Evolutionary conservation across 2,797 vertebrate species (phyloP), one percentile per base, ranked within the genome.

Genomic region (Phyllotis vaccarum): DNA sequence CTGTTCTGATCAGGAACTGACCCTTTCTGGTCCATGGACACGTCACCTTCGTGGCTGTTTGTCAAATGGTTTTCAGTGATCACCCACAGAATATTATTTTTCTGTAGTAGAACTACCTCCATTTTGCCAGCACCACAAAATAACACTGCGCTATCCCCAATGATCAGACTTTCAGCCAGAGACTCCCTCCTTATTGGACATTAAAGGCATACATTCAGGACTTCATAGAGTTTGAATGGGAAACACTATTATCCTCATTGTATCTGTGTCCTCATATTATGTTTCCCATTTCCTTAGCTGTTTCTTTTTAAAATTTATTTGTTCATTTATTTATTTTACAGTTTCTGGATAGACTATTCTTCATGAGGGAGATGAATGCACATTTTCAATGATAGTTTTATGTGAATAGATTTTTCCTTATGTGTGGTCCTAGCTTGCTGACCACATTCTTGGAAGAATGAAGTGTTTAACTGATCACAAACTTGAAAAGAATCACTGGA

Each of bases 41-140:
- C 80, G 34, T 54, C 62, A 76, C 78, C 31, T 52, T 80, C 40
- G 37, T 87, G 90, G 52, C 9, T 22, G 86, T 93, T 70, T 93
- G 94, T 86, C 94, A 96, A 95, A 72, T 78, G 56, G 83, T 95
- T 96, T 95, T 96, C 68, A 93, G n/a, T 78, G 94, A 86, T 86
- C 78, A 88, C 66, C 93, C 74, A 56, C 74, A 89, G 81, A 58
- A 90, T 72, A 92, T 58, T 0, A 0, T 90, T 96, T 96, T 94
- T 75, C 43, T 34, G 90, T 91, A 72, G 56, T 14, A 66, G 1
- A 54, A 62, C 81, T 76, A 64, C 74, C 24, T 92, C 24, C 0
- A 0, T 90, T 97, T 93, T 11, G 3, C 68, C 70, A 86, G 40
- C 91, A 90, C 70, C 95, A 87, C 72, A 93, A 93, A 68, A 66